Evolutionary conservation across 1,140 invertebrate genomes (phyloP), one percentile per base, ranked within the genome.

Genomic region (Cataglyphis hispanica): DNA sequence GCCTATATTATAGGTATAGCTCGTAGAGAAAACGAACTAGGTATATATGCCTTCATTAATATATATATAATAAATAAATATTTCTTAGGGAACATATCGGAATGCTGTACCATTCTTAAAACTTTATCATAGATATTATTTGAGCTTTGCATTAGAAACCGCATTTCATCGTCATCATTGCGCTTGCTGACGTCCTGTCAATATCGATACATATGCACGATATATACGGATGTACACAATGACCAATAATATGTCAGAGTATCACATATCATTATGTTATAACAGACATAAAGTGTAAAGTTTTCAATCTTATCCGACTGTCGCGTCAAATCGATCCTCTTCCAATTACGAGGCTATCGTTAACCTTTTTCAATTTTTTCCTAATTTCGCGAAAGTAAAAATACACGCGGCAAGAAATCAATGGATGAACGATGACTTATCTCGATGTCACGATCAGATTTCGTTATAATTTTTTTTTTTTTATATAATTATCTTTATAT

Each of bases 31-130:
- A 80, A 56, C 37, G 53, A 74, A 56, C 37, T 19, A 61, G 37
- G 19, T 89, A 90, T 89, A 90, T 86, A 81, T 90, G 88, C 80
- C 86, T 87, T 87, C 89, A 80, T 90, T 90, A 87, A n/a, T n/a
- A n/a, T n/a, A n/a, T n/a, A n/a, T n/a, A n/a, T n/a, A n/a, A n/a
- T n/a, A n/a, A n/a, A n/a, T n/a, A n/a, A 37, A 46, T 81, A 56
- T 81, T 81, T 87, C 87, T 90, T 70, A 53, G 56, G 60, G 53
- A 72, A 90, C 76, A 81, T 84, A 60, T 60, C 50, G 89, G 86
- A 90, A 90, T 88, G 89, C 53, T 60, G 40, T 83, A 84, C 89
- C 76, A 72, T 86, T 43, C 60, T 37, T 25, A 46, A 58, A 64
- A 46, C 77, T 74, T 81, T 86, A 63, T 63, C 34, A 11, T 16